Conservation (phyloP, 2,113 vertebrate genomes). For the Tympanuchus pallidicinctus region DNA sequence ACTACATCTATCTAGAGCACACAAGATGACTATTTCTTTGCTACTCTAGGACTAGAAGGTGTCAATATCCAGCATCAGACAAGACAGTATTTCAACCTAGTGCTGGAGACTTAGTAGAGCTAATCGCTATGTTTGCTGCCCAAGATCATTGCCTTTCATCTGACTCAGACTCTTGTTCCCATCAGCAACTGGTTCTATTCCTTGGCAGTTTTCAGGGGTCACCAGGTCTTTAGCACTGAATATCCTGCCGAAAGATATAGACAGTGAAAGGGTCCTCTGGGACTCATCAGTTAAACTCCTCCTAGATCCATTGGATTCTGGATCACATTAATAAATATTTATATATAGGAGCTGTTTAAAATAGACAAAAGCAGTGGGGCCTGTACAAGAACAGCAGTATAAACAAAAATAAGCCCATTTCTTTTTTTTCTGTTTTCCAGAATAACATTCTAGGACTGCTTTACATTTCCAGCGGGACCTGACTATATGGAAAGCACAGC, state of each 20-base stretch:
- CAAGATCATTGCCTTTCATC: not conserved
- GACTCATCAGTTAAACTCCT: not conserved
- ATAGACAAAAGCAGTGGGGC: not conserved
- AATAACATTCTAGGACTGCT: not conserved
- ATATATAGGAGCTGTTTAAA: not conserved
- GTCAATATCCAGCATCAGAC: not conserved
- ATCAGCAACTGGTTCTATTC: not conserved
- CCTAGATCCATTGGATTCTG: not conserved
- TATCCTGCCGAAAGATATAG: not conserved
- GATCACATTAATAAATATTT: not conserved
- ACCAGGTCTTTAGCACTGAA: not conserved
- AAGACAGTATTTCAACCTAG: not conserved
- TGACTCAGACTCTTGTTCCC: rapidly evolving
- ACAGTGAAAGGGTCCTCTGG: not conserved
- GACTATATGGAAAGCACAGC: not conserved
- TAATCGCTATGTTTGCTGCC: not conserved
- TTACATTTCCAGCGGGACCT: not conserved
- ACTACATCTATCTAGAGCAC: not conserved
- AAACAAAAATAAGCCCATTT: conserved; percentile 1
- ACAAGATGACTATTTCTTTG: not conserved
- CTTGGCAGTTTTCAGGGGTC: not conserved
- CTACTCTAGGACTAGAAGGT: not conserved
- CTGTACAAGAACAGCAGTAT: not conserved
- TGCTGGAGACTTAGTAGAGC: not conserved
- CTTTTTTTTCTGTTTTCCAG: not conserved